These are phyloP conservation scores for Physocephala rufipes DNA, from an alignment of 2,888 invertebrate species.

Conservation along the genomic window DNA sequence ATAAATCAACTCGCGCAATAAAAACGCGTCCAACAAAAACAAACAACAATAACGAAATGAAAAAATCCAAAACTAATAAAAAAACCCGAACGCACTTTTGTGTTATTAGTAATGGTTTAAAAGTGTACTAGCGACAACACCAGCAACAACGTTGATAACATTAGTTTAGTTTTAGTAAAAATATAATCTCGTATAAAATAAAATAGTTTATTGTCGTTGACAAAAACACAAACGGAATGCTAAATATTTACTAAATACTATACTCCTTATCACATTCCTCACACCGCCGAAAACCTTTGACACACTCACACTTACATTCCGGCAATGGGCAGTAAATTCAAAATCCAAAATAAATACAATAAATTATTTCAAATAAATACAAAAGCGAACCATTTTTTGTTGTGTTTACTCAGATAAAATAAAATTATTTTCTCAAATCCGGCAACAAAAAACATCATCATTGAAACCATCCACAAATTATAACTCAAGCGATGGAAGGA, in stretches of 20 bases:
- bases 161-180: slow-evolving; percentile 8
- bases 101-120: slow-evolving; percentile 13
- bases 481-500: slow-evolving; percentile 19
- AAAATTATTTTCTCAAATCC: slow-evolving; percentile 30
- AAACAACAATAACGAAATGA: no score
- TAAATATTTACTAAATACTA: slow-evolving; percentile 41
- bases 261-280: slow-evolving; percentile 9
- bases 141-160: slow-evolving; percentile 13
- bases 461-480: slow-evolving; percentile 26
- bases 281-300: slow-evolving; percentile 9
- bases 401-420: slow-evolving; percentile 14
- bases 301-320: neutral
- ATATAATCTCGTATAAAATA: no score
- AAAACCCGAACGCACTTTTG: neutral
- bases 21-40: slow-evolving; percentile 14
- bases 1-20: slow-evolving; percentile 55
- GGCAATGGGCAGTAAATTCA: slow-evolving; percentile 5
- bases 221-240: slow-evolving; percentile 44
- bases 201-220: slow-evolving; percentile 40
- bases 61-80: no score
- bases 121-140: slow-evolving; percentile 5
- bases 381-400: no score
- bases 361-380: slow-evolving; percentile 30
- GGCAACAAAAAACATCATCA: slow-evolving; percentile 30
- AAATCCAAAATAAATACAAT: slow-evolving; percentile 30